Conservation (phyloP, 2,888 invertebrate species). For the Athripsodes cinereus region DNA sequence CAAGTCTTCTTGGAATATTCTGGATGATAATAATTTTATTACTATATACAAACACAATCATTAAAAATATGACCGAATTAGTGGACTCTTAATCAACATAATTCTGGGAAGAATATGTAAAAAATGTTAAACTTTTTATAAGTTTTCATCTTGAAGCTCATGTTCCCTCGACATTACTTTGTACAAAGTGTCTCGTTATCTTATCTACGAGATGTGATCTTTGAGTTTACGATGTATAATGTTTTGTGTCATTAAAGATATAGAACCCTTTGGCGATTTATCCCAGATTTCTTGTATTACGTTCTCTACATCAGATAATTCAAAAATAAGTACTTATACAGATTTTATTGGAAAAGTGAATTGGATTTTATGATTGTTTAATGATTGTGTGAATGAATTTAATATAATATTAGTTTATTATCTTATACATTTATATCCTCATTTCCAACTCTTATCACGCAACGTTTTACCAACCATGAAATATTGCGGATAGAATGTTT, state of each 20-base stretch:
- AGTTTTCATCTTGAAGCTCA: too few relatives aligned
- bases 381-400: background rate
- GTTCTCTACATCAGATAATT: background rate
- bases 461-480: background rate
- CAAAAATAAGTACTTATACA: background rate
- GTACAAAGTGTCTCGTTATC: background rate
- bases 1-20: too few relatives aligned
- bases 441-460: too few relatives aligned
- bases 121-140: too few relatives aligned
- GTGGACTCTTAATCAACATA: too few relatives aligned
- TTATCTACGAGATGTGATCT: background rate
- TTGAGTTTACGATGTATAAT: background rate
- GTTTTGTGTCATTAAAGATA: conserved; percentile 2
- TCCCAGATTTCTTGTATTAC: conserved; percentile 1
- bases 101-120: too few relatives aligned
- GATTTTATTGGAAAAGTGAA: background rate
- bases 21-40: too few relatives aligned
- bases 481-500: background rate
- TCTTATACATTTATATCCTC: background rate
- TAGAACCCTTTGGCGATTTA: conserved; percentile 1
- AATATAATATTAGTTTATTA: background rate
- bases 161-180: background rate
- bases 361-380: too few relatives aligned
- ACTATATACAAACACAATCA: too few relatives aligned
- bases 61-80: too few relatives aligned